Conservation (phyloP, 1,140 invertebrate genomes). For the Bombus superbus region DNA sequence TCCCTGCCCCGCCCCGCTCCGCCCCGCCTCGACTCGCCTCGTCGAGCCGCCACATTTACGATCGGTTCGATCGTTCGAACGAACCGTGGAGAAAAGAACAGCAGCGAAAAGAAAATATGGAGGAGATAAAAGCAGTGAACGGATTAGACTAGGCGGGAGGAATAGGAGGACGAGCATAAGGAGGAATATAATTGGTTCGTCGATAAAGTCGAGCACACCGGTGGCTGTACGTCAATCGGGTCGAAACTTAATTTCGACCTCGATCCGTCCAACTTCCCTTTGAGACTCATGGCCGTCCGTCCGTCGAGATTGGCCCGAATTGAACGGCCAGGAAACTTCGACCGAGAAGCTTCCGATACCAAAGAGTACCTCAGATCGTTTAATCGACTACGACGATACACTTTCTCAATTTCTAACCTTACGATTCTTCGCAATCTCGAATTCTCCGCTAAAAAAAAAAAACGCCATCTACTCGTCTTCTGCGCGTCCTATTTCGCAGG, state of each 20-base stretch:
- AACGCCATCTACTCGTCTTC: neutral
- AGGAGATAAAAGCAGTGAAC: neutral
- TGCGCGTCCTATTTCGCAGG: neutral
- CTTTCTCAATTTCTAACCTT: slow-evolving; percentile 42
- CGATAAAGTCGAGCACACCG: slow-evolving; percentile 34
- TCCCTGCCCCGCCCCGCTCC: no score
- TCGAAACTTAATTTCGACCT: slow-evolving; percentile 55
- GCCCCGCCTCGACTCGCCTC: no score
- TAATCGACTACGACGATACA: slow-evolving; percentile 58
- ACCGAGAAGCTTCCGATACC: slow-evolving; percentile 41
- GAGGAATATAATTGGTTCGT: slow-evolving; percentile 38
- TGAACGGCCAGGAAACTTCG: slow-evolving; percentile 55
- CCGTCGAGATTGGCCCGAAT: slow-evolving; percentile 59
- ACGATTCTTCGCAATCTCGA: slow-evolving; percentile 28
- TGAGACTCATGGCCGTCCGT: slow-evolving; percentile 38
- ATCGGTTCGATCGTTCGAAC: neutral
- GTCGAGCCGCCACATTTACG: neutral
- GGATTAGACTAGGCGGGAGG: neutral
- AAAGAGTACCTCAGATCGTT: slow-evolving; percentile 51
- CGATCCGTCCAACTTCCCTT: slow-evolving; percentile 41
- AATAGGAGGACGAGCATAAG: neutral
- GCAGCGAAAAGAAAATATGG: neutral
- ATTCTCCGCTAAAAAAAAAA: neutral
- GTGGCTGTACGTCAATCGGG: slow-evolving; percentile 5
- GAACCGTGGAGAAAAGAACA: neutral